These are phyloP conservation scores for Euwallacea fornicatus DNA, from an alignment of 1,140 invertebrate species.

Conservation along the genomic window DNA sequence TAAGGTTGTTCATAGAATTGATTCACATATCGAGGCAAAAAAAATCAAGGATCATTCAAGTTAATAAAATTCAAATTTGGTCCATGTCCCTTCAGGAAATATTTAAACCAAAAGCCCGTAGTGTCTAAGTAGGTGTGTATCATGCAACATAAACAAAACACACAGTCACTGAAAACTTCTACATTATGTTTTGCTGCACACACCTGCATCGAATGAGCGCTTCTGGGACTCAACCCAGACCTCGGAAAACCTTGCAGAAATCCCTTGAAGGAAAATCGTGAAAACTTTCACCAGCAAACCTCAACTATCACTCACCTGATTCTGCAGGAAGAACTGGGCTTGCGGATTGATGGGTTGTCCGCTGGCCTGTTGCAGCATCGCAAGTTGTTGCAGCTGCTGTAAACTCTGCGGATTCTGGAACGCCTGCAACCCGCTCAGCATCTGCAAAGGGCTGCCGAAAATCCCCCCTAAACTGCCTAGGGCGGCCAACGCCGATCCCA, in stretches of 20 bases:
- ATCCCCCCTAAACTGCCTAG: conserved; percentile 56
- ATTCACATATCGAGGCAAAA: no score
- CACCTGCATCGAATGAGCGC: conserved; percentile 53
- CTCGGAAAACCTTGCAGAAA: conserved; percentile 53
- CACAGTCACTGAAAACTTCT: neutral
- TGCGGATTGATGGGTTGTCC: conserved; percentile 60
- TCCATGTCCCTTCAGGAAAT: no score
- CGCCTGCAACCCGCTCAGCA: conserved; percentile 64
- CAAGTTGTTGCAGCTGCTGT: conserved; percentile 67
- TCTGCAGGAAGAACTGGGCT: conserved; percentile 77
- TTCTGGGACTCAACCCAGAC: conserved; percentile 48
- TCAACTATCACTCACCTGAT: conserved; percentile 64
- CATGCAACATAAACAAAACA: neutral
- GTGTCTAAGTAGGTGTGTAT: neutral
- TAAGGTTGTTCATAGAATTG: no score
- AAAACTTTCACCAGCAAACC: neutral
- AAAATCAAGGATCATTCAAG: no score
- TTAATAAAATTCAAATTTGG: no score
- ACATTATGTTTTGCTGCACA: conserved; percentile 36
- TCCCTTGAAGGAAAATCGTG: conserved; percentile 47
- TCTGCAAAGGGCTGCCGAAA: conserved; percentile 66
- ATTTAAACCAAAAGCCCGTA: no score
- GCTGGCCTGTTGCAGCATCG: conserved; percentile 66
- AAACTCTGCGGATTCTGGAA: conserved; percentile 51
- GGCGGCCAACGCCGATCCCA: conserved; percentile 65